Conservation (phyloP, 2,113 vertebrate species). For the Lynx canadensis region DNA sequence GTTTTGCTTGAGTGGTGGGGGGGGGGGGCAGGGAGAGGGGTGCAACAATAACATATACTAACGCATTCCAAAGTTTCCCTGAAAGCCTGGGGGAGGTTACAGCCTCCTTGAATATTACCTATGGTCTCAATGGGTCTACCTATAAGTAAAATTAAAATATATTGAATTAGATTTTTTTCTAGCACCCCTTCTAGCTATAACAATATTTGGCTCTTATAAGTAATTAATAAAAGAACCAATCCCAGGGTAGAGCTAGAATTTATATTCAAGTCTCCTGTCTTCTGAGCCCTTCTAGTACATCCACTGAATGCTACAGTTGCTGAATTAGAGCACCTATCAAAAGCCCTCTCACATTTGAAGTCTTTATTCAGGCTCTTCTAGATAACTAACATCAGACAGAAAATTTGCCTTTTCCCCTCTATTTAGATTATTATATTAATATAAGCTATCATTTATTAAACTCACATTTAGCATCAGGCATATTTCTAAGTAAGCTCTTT, state of each 20-base stretch:
- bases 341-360: neutral
- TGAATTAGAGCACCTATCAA: neutral
- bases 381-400: neutral
- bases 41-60: neutral
- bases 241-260: neutral
- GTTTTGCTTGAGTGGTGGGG: neutral
- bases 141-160: neutral
- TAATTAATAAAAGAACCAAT: neutral
- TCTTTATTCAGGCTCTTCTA: neutral
- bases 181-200: neutral
- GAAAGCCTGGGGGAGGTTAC: neutral
- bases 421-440: neutral
- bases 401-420: neutral
- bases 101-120: neutral
- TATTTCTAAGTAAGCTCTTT: neutral
- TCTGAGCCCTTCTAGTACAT: neutral
- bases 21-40: too few species aligned
- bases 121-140: neutral
- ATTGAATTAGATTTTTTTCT: neutral
- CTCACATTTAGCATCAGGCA: neutral
- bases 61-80: neutral
- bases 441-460: neutral
- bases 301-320: neutral
- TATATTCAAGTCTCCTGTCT: neutral
- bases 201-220: neutral